These are phyloP conservation scores for Anguilla megastoma DNA, from an alignment of 2,797 vertebrate genomes.

Conservation along the genomic window DNA sequence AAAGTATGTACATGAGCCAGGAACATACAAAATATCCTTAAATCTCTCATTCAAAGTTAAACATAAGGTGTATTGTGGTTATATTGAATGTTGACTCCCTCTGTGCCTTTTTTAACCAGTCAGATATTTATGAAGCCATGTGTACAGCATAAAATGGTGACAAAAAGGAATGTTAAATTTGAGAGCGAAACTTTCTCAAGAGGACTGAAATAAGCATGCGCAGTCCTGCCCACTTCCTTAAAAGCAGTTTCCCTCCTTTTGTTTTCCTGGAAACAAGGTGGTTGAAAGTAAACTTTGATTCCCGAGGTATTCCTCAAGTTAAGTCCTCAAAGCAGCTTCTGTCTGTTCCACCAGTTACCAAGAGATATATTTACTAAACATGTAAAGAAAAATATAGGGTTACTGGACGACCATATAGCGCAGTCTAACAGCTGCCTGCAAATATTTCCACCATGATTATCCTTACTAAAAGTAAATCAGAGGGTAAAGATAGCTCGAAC, in stretches of 20 bases:
- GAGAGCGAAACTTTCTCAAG: conserved; percentile 49
- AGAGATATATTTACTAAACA: conserved; percentile 88
- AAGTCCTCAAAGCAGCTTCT: conserved; percentile 58
- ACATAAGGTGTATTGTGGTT: background rate
- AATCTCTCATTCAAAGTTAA: background rate
- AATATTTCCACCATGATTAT: conserved; percentile 97
- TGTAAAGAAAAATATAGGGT: conserved; percentile 96
- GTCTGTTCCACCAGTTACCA: conserved; percentile 68
- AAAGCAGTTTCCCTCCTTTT: conserved; percentile 4
- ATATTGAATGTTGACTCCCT: background rate
- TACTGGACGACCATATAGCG: conserved; percentile 87
- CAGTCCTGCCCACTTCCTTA: background rate
- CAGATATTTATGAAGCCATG: background rate
- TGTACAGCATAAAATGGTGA: conserved; percentile 39
- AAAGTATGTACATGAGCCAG: background rate
- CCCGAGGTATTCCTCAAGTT: conserved; percentile 12
- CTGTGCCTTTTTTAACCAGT: background rate
- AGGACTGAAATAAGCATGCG: conserved; percentile 30
- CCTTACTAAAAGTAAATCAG: conserved; percentile 96
- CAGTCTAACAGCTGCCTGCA: conserved; percentile 91
- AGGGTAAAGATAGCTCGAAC: conserved; percentile 96
- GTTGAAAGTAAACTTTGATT: conserved; percentile 16
- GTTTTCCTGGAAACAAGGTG: background rate
- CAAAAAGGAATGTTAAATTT: conserved; percentile 68
- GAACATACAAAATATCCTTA: background rate